Evolutionary conservation across 2,888 invertebrate genomes (phyloP).

Genomic region (Ennomos quercinarius): DNA sequence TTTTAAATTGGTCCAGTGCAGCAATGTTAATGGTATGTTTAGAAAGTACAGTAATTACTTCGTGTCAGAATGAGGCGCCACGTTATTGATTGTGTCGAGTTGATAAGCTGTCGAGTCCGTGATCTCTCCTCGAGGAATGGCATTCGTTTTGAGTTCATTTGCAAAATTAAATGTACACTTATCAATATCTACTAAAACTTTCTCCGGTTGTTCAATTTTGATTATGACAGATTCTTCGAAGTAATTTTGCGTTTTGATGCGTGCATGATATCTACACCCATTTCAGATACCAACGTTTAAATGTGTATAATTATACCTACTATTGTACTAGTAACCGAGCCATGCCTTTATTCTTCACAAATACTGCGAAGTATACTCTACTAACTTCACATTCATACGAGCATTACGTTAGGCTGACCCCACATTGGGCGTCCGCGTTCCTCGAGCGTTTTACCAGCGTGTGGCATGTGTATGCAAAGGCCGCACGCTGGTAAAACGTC

Average conservation of each 20-base stretch:
- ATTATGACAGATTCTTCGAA: neutral
- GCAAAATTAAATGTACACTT: conserved; percentile 13
- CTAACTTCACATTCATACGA: too few relatives aligned
- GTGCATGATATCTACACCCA: neutral
- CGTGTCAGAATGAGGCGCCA: conserved; percentile 34
- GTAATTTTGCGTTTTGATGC: neutral
- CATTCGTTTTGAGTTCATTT: conserved; percentile 1
- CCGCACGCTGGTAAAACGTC: too few relatives aligned
- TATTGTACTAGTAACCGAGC: too few relatives aligned
- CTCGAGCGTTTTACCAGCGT: too few relatives aligned
- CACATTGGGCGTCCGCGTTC: too few relatives aligned
- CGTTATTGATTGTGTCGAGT: conserved; percentile 31
- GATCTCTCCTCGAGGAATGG: conserved; percentile 10
- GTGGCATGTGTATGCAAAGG: too few relatives aligned
- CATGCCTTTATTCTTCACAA: too few relatives aligned
- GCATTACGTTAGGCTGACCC: too few relatives aligned
- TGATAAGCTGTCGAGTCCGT: conserved; percentile 30
- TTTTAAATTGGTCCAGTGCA: conserved; percentile 28
- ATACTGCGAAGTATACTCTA: too few relatives aligned
- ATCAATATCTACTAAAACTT: conserved; percentile 9
- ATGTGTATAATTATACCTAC: too few relatives aligned
- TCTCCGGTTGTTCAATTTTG: conserved; percentile 11
- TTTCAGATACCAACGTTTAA: neutral
- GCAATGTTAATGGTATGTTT: conserved; percentile 25
- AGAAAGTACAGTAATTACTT: conserved; percentile 37